A percentile compares a stretch with the other conserved stretches of the same genome.
phyloP scores from a whole-genome alignment of 2,797 vertebrate genomes.

The Crocidura indochinensis region DNA sequence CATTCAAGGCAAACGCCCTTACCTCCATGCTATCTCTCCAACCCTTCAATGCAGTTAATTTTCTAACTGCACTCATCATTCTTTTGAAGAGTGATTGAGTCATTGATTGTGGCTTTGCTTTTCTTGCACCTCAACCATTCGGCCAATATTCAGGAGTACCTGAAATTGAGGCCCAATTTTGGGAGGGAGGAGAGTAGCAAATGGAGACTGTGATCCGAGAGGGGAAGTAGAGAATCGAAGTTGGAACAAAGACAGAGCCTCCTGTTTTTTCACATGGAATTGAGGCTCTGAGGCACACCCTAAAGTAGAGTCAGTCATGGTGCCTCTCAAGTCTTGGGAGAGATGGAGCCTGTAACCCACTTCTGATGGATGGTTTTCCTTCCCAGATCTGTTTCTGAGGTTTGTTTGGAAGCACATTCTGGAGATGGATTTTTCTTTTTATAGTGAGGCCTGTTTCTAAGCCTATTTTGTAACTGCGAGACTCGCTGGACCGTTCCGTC shows the following conservation, averaged over 20 bases:
- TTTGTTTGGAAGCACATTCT: too few species aligned
- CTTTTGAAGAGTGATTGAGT: too few species aligned
- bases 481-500: too few species aligned
- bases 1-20: too few species aligned
- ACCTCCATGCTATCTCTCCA: too few species aligned
- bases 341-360: not conserved
- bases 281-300: conserved; percentile 16
- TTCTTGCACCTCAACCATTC: too few species aligned
- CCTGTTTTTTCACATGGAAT: not conserved
- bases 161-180: too few species aligned
- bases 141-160: too few species aligned
- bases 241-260: conserved; percentile 44
- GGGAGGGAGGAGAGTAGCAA: too few species aligned
- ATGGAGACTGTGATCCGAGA: not conserved
- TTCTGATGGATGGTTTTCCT: not conserved
- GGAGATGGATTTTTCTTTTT: not conserved
- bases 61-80: too few species aligned
- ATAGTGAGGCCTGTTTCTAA: conserved; percentile 20
- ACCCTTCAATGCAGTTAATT: too few species aligned
- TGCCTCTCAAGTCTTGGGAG: not conserved
- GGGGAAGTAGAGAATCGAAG: conserved; percentile 16
- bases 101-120: too few species aligned
- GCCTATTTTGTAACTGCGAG: not conserved
- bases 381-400: not conserved
- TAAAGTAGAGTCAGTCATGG: not conserved